Conservation (phyloP, 2,888 invertebrate species). For the Chloroclystis v-ata region DNA sequence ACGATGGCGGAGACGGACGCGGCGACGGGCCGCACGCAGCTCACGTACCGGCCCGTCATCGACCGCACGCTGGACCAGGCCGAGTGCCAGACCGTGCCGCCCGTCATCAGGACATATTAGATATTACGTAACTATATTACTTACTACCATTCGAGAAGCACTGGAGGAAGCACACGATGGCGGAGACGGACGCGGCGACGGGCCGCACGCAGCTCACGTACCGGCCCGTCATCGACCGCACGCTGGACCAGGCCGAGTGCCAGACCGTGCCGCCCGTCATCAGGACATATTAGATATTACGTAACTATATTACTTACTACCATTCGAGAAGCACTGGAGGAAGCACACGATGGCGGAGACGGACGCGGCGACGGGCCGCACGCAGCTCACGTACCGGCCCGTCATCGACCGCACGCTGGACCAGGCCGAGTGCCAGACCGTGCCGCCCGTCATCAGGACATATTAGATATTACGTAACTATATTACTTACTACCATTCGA, state of each 20-base stretch:
- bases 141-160: constrained; percentile 89
- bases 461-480: constrained; percentile 79
- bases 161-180: constrained; percentile 98
- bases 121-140: constrained; percentile 14
- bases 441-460: constrained; percentile 95
- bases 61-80: constrained; percentile 90
- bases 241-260: constrained; percentile 90
- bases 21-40: constrained; percentile 86
- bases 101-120: constrained; percentile 95
- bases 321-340: constrained; percentile 95
- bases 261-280: constrained; percentile 94
- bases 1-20: constrained; percentile 88
- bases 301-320: constrained; percentile 62
- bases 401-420: constrained; percentile 97
- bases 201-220: constrained; percentile 91
- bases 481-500: constrained; percentile 85
- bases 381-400: constrained; percentile 90
- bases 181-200: constrained; percentile 82
- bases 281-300: constrained; percentile 86
- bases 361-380: constrained; percentile 85
- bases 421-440: constrained; percentile 87
- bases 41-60: constrained; percentile 95
- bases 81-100: constrained; percentile 93
- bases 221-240: constrained; percentile 95
- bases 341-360: constrained; percentile 95